Evolutionary conservation across 1,140 invertebrate genomes (phyloP), one percentile per base, ranked within the genome.

Genomic region (Amyelois transitella): DNA sequence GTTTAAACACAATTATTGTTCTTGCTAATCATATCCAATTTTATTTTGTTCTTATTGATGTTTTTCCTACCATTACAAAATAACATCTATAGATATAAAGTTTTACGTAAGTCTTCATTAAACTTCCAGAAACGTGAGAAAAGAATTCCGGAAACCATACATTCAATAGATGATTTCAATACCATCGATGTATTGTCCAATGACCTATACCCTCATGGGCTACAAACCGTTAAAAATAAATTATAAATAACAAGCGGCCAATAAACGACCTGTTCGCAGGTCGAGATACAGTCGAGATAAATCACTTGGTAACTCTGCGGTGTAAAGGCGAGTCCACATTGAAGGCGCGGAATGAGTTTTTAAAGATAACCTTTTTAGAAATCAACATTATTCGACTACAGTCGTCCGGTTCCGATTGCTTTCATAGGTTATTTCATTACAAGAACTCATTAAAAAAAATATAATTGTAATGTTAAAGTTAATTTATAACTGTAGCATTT

Each of bases 221-320:
- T 38, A 38, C 12, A 14, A 38, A 78, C 82, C 76, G 81, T 86
- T 88, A 88, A 88, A 88, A 86, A 88, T 86, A 88, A 86, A 87
- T 87, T 87, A 87, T 84, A 86, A 86, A 81, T 87, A 86, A 87
- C 82, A 78, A 87, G 79, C 76, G 64, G 63, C 74, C 79, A 81
- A 83, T 82, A 83, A 81, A 78, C 81, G 80, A 75, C 72, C 77
- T 82, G 81, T 87, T 87, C 79, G 79, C 84, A 72, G 79, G 82
- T 83, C 65, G 53, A 78, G 80, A 81, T 86, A 78, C 79, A 60
- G 66, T 63, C 81, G n/a, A 72, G 82, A 87, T 87, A 87, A 83
- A 87, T 86, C 84, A 86, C 82, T 53, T 60, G 64, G 58, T 28
- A 64, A 64, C 47, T 49, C 60, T 65, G 64, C 70, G 55, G 69